Evolutionary conservation across 2,888 invertebrate genomes (phyloP), one percentile per base, ranked within the genome.

Genomic region (Kryphioiulus occultus): DNA sequence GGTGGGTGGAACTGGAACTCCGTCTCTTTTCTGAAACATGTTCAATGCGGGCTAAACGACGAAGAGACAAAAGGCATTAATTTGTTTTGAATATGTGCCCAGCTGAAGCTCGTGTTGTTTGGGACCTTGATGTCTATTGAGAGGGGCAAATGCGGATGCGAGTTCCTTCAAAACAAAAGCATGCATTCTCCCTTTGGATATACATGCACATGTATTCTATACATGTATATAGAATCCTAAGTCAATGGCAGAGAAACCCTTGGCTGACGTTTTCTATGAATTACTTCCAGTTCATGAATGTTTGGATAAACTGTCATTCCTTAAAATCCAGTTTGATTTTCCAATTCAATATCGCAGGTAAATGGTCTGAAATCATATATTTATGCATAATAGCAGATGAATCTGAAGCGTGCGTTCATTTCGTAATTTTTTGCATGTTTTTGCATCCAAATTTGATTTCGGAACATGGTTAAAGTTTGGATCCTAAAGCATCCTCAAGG

Each of bases 41-140:
- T 12, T 68, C 68, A 9, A 22, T 68, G 7, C 26, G 10, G 68
- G 26, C 68, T 68, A 26, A 68, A 68, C 4, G 68, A 68, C 12
- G 22, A 10, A 22, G 59, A 68, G 68, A 68, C 26, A 68, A 26
- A 59, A 68, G n/a, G 26, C 68, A 68, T 26, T 68, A 68, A 68
- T 68, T 68, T 68, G 68, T 68, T 68, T 68, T 68, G 26, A 26
- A 26, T 68, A 68, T n/a, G n/a, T 68, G 26, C n/a, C 68, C 68
- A 26, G 26, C n/a, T 26, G 19, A 59, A 26, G 26, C 68, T 26
- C 10, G 2, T 26, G 26, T 12, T 26, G 68, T 26, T n/a, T 59
- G 3, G 68, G 15, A 68, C 12, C 26, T 12, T 10, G 68, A 12
- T 68, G 26, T 26, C 26, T 26, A 12, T 22, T 22, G 59, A 22